Base-by-base conservation (phyloP, 2,888 invertebrate species). In the Athrips mouffetella region DNA sequence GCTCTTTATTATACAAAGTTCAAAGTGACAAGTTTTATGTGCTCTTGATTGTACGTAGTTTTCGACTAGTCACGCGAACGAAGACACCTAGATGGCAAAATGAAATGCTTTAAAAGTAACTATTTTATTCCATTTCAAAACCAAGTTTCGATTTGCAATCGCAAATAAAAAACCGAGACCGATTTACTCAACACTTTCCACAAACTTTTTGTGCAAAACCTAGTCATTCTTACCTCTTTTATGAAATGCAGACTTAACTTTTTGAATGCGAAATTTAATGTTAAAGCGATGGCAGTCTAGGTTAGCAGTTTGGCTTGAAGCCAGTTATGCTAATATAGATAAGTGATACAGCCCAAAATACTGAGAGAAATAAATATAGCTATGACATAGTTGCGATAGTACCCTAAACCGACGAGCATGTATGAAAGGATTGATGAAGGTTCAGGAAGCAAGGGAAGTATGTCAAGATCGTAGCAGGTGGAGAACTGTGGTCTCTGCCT, bases 291-390 rank as follows among this genome's bases (percentile, higher is more conserved):
- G 45, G 42, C 18, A 10, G 42, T 20, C 37, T 27, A 42, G 42
- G 42, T 42, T 42, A 42, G 42, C 29, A 27, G 29, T 44, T 49
- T 52, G 52, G 52, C 49, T 11, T 1, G 3, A 1, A 1, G 44
- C 52, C 52, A 52, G 25, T 23, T 13, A 47, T 49, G 49, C 39
- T 47, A 52, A 52, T 49, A 47, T 47, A 49, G 46, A 49, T 45
- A 47, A 52, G 44, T 52, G 49, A 49, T 49, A 52, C 47, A 46
- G 51, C 47, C 47, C 48, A 49, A 51, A 51, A 49, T 37, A 35
- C 48, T 45, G 30, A 48, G 39, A 31, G 41, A 49, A 42, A 29
- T 45, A 29, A 41, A 33, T 48, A 47, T 48, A 40, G 27, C 25
- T 40, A 23, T 25, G 40, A 25, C 40, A 37, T 37, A 11, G n/a